Evolutionary conservation across 2,113 vertebrate genomes (phyloP).

Genomic region (Nibea coibor): DNA sequence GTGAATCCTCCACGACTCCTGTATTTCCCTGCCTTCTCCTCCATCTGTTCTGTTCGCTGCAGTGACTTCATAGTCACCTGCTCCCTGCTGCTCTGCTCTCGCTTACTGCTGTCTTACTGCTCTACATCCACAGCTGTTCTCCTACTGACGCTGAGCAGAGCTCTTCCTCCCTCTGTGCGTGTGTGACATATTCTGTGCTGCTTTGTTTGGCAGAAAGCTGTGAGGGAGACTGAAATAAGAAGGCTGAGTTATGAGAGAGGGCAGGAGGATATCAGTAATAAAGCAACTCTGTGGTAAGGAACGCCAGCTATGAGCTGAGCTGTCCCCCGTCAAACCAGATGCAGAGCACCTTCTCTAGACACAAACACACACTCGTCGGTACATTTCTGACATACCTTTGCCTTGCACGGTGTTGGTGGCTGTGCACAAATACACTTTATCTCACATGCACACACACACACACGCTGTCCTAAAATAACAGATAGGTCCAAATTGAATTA

Average conservation of each 20-base stretch:
- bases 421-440: conserved; percentile 9
- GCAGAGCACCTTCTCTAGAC: conserved; percentile 49
- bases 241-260: conserved; percentile 71
- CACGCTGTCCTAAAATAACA: conserved; percentile 65
- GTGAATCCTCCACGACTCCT: conserved; percentile 3
- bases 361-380: conserved; percentile 34
- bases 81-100: conserved; percentile 71
- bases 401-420: conserved; percentile 6
- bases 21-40: conserved; percentile 19
- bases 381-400: conserved; percentile 72
- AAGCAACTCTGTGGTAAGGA: conserved; percentile 67
- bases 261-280: conserved; percentile 80
- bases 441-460: conserved; percentile 1
- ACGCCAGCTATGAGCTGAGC: conserved; percentile 74
- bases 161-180: not conserved
- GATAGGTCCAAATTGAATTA: conserved; percentile 62
- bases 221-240: conserved; percentile 65
- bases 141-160: conserved; percentile 57
- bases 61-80: conserved; percentile 67
- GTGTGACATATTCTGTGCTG: conserved; percentile 39
- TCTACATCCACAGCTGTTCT: conserved; percentile 65
- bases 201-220: conserved; percentile 63
- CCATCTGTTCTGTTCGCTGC: conserved; percentile 40
- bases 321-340: conserved; percentile 63
- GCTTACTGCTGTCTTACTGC: conserved; percentile 49